These are phyloP conservation scores for Halictus rubicundus DNA, from an alignment of 1,140 invertebrate genomes.

Conservation along the genomic window DNA sequence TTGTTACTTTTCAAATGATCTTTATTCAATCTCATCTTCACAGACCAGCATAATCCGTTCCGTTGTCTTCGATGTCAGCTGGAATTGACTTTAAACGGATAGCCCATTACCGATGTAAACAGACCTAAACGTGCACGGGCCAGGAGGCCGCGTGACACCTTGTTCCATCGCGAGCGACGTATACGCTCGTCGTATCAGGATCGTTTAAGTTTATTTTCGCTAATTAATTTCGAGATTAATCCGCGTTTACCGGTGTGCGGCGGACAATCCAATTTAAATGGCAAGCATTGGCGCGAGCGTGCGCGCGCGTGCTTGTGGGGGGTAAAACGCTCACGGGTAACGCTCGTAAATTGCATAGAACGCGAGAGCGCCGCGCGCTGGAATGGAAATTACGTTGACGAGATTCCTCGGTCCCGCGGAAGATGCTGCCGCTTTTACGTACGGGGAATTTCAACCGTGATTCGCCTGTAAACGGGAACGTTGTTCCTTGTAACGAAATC, in stretches of 20 bases:
- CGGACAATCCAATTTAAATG: constrained; percentile 61
- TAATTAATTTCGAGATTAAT: constrained; percentile 63
- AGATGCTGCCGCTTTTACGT: constrained; percentile 30
- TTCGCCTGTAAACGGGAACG: constrained; percentile 4
- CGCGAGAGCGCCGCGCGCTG: constrained; percentile 18
- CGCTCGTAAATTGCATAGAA: constrained; percentile 53
- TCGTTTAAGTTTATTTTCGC: constrained; percentile 56
- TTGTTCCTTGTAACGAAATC: constrained; percentile 23
- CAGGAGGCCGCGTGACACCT: neutral
- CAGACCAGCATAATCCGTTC: too few species aligned
- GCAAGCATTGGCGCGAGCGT: neutral
- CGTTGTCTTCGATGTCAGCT: neutral
- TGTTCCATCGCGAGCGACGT: constrained; percentile 9
- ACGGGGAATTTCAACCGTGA: constrained; percentile 7
- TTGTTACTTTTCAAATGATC: too few species aligned
- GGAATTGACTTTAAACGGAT: neutral
- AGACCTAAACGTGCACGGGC: neutral
- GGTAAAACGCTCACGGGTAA: constrained; percentile 9
- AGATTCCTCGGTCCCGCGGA: constrained; percentile 50
- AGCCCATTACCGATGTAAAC: neutral
- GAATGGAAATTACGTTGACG: constrained; percentile 57
- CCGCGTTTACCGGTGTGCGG: constrained; percentile 30
- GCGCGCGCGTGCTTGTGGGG: neutral
- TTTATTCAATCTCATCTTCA: too few species aligned
- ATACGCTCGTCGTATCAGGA: constrained; percentile 33